Evolutionary conservation across 1,140 invertebrate species (phyloP).

Genomic region (Drosophila ironensis): DNA sequence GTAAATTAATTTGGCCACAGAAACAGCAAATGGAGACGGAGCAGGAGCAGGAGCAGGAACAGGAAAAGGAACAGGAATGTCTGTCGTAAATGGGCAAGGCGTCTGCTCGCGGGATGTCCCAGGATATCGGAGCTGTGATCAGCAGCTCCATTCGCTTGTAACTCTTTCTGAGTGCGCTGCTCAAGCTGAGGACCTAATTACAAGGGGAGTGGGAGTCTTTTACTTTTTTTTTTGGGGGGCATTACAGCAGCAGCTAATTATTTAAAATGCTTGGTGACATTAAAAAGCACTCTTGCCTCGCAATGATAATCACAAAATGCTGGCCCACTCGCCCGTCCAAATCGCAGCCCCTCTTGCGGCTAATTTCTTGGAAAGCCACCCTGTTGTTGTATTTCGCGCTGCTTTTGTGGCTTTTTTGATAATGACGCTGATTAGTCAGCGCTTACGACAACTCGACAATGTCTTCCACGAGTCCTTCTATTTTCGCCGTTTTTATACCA

Average conservation of each 20-base stretch:
- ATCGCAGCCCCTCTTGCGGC: neutral
- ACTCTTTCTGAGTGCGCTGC: constrained; percentile 12
- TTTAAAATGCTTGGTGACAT: constrained; percentile 75
- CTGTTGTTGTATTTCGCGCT: constrained; percentile 18
- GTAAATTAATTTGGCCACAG: constrained; percentile 61
- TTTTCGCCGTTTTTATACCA: too few relatives aligned
- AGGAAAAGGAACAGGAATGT: neutral
- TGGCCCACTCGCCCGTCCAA: constrained; percentile 1
- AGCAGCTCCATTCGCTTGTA: neutral
- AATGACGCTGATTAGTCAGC: constrained; percentile 75
- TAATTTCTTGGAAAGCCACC: neutral
- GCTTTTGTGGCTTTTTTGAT: constrained; percentile 70
- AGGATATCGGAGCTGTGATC: too few relatives aligned
- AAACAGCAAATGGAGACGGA: too few relatives aligned
- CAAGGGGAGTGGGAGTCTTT: constrained; percentile 16
- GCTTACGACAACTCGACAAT: constrained; percentile 63
- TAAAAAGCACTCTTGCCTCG: constrained; percentile 70
- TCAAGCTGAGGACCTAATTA: constrained; percentile 49
- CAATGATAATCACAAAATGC: constrained; percentile 68
- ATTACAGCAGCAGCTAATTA: constrained; percentile 56
- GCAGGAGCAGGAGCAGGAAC: constrained; percentile 18
- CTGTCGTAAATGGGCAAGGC: constrained; percentile 52
- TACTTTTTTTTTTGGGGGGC: neutral
- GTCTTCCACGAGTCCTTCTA: constrained; percentile 16
- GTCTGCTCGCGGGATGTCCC: too few relatives aligned